Percentiles rank a stretch among this genome's conserved stretches.
Evolutionary conservation across 2,113 vertebrate genomes (phyloP).

Genomic region (Neolamprologus devosi): DNA sequence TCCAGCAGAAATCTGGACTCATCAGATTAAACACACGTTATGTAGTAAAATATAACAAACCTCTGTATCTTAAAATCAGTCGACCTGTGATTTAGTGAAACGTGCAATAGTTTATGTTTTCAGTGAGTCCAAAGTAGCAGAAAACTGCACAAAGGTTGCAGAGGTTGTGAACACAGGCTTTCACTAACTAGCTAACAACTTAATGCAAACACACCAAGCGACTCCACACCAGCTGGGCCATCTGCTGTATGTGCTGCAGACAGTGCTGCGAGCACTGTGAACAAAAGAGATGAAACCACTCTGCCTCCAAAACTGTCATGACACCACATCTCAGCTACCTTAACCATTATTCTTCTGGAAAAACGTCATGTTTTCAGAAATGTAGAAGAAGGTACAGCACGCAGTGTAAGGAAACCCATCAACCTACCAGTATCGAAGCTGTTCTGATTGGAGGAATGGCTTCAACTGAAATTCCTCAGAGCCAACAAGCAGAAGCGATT

Average conservation of each 20-base stretch:
- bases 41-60: neutral
- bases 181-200: neutral
- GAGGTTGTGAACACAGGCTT: neutral
- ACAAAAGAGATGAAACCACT: neutral
- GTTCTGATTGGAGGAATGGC: neutral
- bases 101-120: neutral
- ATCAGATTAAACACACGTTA: fast-evolving
- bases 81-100: neutral
- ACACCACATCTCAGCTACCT: neutral
- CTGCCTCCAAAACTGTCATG: neutral
- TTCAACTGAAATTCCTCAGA: neutral
- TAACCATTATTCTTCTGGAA: fast-evolving
- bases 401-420: neutral
- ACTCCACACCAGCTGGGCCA: neutral
- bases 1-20: neutral
- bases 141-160: neutral
- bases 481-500: neutral
- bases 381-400: neutral
- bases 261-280: neutral
- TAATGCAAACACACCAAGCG: neutral
- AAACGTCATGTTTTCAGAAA: neutral
- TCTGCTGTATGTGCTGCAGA: neutral
- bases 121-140: neutral
- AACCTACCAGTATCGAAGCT: neutral
- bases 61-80: neutral